Percentiles rank a stretch among this genome's conserved stretches.
phyloP scores from a whole-genome alignment of 1,140 invertebrate species.

The Calosoma granatense region DNA sequence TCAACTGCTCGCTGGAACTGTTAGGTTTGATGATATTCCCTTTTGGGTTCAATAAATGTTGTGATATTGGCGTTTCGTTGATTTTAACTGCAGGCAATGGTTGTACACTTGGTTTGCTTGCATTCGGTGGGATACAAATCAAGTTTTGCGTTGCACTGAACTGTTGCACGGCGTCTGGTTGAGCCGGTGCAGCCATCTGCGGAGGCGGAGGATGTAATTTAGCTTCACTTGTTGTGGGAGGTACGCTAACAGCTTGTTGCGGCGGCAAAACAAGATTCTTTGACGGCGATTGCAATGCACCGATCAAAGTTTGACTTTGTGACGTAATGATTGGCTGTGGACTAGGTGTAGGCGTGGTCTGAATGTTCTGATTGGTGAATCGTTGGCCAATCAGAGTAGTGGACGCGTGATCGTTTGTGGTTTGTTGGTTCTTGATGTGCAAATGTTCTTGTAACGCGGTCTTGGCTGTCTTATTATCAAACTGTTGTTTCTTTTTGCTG shows the following conservation, averaged over 20 bases:
- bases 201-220: not conserved
- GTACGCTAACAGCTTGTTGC: not conserved
- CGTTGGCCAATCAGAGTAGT: too few relatives aligned
- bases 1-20: constrained; percentile 7
- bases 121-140: not conserved
- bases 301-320: constrained; percentile 31
- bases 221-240: not conserved
- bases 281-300: constrained; percentile 25
- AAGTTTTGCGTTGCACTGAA: not conserved
- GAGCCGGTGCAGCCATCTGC: not conserved
- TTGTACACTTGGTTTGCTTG: not conserved
- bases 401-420: too few relatives aligned
- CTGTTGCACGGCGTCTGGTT: not conserved
- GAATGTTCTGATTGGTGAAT: too few relatives aligned
- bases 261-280: not conserved
- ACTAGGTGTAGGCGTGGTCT: not conserved
- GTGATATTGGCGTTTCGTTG: constrained; percentile 30
- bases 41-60: constrained; percentile 14
- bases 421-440: constrained; percentile 20
- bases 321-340: constrained; percentile 16
- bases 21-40: constrained; percentile 10
- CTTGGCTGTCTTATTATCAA: not conserved
- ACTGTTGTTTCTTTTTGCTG: not conserved
- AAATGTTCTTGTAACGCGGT: constrained; percentile 15
- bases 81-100: too few relatives aligned